Percentiles rank a stretch among this genome's conserved stretches.
phyloP scores from a whole-genome alignment of 2,888 invertebrate species.

The Laspeyria flexula region DNA sequence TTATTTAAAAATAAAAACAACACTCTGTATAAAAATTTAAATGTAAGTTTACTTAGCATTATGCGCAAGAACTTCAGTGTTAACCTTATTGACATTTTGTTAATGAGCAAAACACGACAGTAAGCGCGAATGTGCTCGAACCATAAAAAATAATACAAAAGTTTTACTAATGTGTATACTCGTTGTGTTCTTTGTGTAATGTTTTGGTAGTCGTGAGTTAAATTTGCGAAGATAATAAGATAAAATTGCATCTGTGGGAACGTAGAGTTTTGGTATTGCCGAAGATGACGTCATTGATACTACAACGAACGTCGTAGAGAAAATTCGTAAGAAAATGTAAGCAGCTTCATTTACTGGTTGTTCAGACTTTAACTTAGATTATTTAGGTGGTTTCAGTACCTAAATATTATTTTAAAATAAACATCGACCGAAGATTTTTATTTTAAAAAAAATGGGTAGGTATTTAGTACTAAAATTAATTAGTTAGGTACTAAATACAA shows the following conservation, averaged over 20 bases:
- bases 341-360: too few relatives aligned
- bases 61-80: conserved; percentile 41
- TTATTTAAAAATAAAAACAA: conserved; percentile 10
- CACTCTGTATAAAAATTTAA: conserved; percentile 41
- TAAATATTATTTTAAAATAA: too few relatives aligned
- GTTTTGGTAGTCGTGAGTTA: neutral
- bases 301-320: too few relatives aligned
- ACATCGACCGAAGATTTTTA: too few relatives aligned
- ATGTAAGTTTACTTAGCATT: conserved; percentile 28
- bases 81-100: conserved; percentile 51
- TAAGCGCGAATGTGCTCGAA: conserved; percentile 20
- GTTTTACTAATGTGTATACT: neutral
- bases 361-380: too few relatives aligned
- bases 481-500: too few relatives aligned
- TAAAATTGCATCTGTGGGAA: neutral
- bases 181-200: neutral
- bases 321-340: too few relatives aligned
- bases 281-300: too few relatives aligned
- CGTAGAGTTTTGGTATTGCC: neutral
- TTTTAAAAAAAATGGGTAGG: too few relatives aligned
- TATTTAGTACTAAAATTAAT: too few relatives aligned
- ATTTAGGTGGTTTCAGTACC: too few relatives aligned
- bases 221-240: neutral
- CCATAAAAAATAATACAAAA: conserved; percentile 12
- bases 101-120: conserved; percentile 47